phyloP scores from a whole-genome alignment of 2,888 invertebrate genomes.

The Megastigmus dorsalis region DNA sequence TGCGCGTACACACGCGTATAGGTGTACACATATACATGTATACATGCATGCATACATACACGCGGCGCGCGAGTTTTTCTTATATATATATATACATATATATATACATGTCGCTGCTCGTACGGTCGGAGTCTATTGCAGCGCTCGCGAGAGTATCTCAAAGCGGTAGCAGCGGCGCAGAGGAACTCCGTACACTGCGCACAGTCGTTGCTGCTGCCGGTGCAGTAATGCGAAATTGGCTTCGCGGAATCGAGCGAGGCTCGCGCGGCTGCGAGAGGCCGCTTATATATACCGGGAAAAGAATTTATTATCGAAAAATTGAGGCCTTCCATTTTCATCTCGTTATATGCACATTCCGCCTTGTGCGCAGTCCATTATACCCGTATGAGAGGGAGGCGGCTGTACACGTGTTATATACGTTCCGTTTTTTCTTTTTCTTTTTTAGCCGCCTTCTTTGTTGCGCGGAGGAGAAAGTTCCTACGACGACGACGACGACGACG shows the following conservation, averaged over 20 bases:
- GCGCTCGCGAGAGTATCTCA: not conserved
- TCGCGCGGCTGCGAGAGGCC: not conserved
- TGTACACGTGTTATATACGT: too few relatives aligned
- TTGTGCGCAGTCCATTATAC: not conserved
- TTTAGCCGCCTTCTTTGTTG: not conserved
- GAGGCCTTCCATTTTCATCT: constrained; percentile 31
- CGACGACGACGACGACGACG: too few relatives aligned
- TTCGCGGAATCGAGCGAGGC: constrained; percentile 36
- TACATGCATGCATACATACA: not conserved
- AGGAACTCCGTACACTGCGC: not conserved
- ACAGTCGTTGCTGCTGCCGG: not conserved
- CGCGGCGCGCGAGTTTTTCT: too few relatives aligned
- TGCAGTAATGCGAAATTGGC: constrained; percentile 22
- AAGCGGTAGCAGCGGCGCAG: too few relatives aligned
- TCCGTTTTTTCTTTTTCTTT: not conserved
- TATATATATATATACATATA: not conserved
- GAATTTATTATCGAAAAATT: constrained; percentile 48
- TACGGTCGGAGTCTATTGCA: too few relatives aligned
- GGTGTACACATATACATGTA: not conserved
- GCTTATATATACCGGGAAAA: constrained; percentile 42
- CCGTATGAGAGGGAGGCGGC: too few relatives aligned
- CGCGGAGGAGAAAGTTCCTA: not conserved
- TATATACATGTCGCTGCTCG: not conserved
- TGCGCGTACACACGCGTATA: not conserved
- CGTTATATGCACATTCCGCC: constrained; percentile 1